Base-by-base conservation (phyloP, 64 coral and sea anemone genomes). In the Dendrophyllia cribrosa region DNA sequence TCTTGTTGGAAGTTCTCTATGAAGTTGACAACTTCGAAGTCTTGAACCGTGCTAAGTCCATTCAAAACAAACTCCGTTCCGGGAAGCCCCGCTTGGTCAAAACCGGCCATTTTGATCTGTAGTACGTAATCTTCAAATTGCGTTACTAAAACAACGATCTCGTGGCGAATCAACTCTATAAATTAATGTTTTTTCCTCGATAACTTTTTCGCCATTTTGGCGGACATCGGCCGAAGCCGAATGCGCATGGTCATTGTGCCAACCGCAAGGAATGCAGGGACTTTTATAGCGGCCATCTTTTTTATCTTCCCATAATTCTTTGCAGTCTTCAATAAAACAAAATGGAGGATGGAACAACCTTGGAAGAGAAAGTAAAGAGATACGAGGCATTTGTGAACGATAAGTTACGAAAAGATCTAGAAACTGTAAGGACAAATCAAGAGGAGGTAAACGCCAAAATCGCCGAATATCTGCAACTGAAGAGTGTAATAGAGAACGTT, bases 181-280 rank as follows among this genome's bases (percentile, higher is more conserved):
- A 72, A 70, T 74, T 68, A 92, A 50, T 88, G 77, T 56, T 88
- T 94, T 91, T 70, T 75, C 13, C 9, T 15, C 10, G 49, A 78
- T 14, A 74, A 91, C 59, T 88, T 88, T 90, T 74, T 78, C 97
- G 97, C 97, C 97, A 99, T 99, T 58, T 93, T 94, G 97, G 97
- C 97, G 97, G 97, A 96, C 97, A 99, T 96, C 97, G 97, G 97
- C 97, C 94, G 89, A 87, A 94, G 97, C 97, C 97, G 97, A 99
- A 93, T 96, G 97, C 97, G 97, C 97, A 99, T 99, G 97, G 21
- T 83, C 89, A 62, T 55, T 90, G 60, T 75, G 51, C 56, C 45
- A 59, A 72, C 66, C 53, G 91, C 91, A 83, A 91, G 77, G 91
- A 83, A 93, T 95, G 88, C 77, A 76, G 97, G 91, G 94, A 96